Conservation (phyloP, 2,888 invertebrate genomes). For the Agriopis aurantiaria region DNA sequence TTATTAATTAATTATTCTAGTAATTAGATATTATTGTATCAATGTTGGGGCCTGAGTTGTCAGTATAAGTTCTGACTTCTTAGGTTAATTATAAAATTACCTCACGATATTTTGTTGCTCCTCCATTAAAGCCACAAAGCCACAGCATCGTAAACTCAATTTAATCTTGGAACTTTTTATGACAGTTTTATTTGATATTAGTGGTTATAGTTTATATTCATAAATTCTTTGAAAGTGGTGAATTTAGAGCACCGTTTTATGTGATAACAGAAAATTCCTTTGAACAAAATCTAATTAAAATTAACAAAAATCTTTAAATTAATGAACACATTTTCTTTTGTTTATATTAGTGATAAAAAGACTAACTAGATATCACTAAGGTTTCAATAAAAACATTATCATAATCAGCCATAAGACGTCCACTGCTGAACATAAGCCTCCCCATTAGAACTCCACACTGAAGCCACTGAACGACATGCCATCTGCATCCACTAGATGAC, state of each 20-base stretch:
- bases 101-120: not conserved
- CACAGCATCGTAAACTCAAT: slow-evolving; percentile 10
- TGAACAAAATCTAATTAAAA: slow-evolving; percentile 4
- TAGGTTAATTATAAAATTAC: no score
- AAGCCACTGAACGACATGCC: no score
- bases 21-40: no score
- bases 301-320: not conserved
- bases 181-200: slow-evolving; percentile 12
- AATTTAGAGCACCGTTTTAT: slow-evolving; percentile 27
- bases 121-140: slow-evolving; percentile 13
- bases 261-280: slow-evolving; percentile 24
- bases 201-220: slow-evolving; percentile 22
- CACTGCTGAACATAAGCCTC: no score
- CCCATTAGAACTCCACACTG: no score
- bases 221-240: slow-evolving; percentile 24
- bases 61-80: not conserved
- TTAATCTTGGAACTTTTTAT: slow-evolving; percentile 21
- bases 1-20: no score
- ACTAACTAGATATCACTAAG: no score
- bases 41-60: not conserved
- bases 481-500: no score
- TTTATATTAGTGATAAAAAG: no score
- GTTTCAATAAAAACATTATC: no score
- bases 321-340: not conserved
- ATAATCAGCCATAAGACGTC: no score